Evolutionary conservation across 2,888 invertebrate species (phyloP).

Genomic region (Scaptomyza tumidula): DNA sequence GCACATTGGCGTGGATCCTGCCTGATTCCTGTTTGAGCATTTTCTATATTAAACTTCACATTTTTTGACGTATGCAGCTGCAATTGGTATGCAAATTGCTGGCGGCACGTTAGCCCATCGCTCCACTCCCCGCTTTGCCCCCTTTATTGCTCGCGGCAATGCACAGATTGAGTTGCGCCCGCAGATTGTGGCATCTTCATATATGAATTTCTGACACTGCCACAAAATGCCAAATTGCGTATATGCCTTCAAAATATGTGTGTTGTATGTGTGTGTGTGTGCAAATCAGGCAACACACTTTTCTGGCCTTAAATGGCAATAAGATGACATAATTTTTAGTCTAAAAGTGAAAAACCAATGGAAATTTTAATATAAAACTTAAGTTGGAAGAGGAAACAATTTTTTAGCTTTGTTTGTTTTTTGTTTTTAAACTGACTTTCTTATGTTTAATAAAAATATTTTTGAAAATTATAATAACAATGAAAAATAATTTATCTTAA

Average conservation of each 20-base stretch:
- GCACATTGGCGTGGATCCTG: conserved; percentile 7
- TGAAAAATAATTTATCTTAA: no score
- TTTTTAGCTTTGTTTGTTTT: no score
- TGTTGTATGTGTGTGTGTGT: no score
- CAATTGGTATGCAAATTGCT: conserved; percentile 78
- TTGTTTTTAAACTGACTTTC: no score
- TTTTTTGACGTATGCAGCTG: conserved; percentile 76
- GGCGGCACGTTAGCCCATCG: conserved; percentile 45
- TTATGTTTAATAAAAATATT: no score
- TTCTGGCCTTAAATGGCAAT: conserved; percentile 26
- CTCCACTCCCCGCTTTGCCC: no score
- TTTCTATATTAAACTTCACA: conserved; percentile 81
- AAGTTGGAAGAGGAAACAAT: no score
- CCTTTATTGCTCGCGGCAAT: not conserved
- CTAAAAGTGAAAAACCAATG: not conserved
- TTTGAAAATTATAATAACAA: no score
- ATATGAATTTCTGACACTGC: conserved; percentile 24
- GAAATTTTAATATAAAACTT: no score
- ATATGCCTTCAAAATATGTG: conserved; percentile 5
- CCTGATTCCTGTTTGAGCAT: conserved; percentile 56
- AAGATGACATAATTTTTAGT: conserved; percentile 20
- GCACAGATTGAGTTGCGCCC: conserved; percentile 33
- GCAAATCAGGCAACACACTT: conserved; percentile 2
- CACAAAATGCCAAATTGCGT: conserved; percentile 23
- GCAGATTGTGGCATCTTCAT: conserved; percentile 55